Evolutionary conservation across 2,888 invertebrate genomes (phyloP), one percentile per base, ranked within the genome.

Genomic region (Tenthredo distinguenda): DNA sequence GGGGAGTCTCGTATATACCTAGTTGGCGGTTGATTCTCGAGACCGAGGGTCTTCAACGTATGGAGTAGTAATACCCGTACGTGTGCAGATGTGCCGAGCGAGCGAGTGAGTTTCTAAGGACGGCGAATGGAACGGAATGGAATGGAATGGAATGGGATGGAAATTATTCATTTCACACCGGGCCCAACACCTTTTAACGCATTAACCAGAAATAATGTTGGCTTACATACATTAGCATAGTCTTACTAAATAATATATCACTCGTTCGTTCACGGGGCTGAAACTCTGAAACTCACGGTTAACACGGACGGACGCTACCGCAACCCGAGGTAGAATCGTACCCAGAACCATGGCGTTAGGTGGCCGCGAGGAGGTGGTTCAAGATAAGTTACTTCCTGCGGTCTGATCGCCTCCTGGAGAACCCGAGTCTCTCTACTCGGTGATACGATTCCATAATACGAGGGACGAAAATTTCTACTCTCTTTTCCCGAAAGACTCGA

Each of bases 101-200:
- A n/a, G 26, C 2, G 26, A 62, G 62, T 21, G 3, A 62, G 26
- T 26, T 21, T n/a, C n/a, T 21, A 21, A 31, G 62, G 26, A 62
- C 62, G 26, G 62, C 21, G 62, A 26, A 62, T 12, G 62, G 62
- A 62, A 62, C 2, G 12, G 12, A 26, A 31, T 55, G 18, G 55
- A 55, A 26, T 26, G 12, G 12, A 26, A 31, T 26, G 26, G 62
- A 21, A 26, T 62, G n/a, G 21, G 85, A 88, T 88, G 87, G 85
- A 88, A 88, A 88, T 88, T 88, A 88, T 88, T 88, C 88, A 87
- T 88, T 88, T 88, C 88, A 88, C 88, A 87, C 88, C 88, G 85
- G 86, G 15, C 81, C 87, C 86, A 86, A 87, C 86, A 87, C 87
- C 88, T 87, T 85, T 87, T 84, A 86, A 84, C 87, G 88, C 85